Conservation (phyloP, 2,888 invertebrate genomes). For the Keiferia lycopersicella region DNA sequence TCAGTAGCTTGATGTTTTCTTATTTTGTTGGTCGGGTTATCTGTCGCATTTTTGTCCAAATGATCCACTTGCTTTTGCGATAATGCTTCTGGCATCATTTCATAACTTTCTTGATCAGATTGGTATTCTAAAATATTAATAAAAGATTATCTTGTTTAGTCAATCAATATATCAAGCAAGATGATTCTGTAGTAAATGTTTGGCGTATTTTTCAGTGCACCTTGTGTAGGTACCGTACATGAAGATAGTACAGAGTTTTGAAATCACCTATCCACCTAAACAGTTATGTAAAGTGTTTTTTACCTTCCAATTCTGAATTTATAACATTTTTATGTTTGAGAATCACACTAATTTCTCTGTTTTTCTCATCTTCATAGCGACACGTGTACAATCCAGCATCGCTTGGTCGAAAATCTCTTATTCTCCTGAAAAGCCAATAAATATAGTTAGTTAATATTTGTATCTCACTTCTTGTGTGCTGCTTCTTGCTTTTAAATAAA, state of each 20-base stretch:
- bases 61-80: slow-evolving; percentile 52
- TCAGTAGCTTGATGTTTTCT: slow-evolving; percentile 45
- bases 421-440: slow-evolving; percentile 58
- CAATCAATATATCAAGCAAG: neutral
- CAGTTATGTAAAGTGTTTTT: neutral
- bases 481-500: neutral
- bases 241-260: no score
- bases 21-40: slow-evolving; percentile 40
- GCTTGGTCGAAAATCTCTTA: slow-evolving; percentile 67
- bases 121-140: slow-evolving; percentile 59
- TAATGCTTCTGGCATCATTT: slow-evolving; percentile 59
- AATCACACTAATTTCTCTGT: slow-evolving; percentile 54
- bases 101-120: slow-evolving; percentile 59
- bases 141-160: neutral
- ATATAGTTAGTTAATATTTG: neutral
- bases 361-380: slow-evolving; percentile 54
- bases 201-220: neutral
- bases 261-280: no score
- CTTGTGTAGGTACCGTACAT: no score
- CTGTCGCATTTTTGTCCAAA: slow-evolving; percentile 54
- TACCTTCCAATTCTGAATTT: slow-evolving; percentile 54
- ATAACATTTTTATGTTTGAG: slow-evolving; percentile 48
- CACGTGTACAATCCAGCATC: slow-evolving; percentile 77
- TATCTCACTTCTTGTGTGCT: neutral
- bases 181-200: neutral